A percentile compares a stretch with the other conserved stretches of the same genome.
Evolutionary conservation across 2,797 vertebrate species (phyloP).

Genomic region (Coregonus sp.): DNA sequence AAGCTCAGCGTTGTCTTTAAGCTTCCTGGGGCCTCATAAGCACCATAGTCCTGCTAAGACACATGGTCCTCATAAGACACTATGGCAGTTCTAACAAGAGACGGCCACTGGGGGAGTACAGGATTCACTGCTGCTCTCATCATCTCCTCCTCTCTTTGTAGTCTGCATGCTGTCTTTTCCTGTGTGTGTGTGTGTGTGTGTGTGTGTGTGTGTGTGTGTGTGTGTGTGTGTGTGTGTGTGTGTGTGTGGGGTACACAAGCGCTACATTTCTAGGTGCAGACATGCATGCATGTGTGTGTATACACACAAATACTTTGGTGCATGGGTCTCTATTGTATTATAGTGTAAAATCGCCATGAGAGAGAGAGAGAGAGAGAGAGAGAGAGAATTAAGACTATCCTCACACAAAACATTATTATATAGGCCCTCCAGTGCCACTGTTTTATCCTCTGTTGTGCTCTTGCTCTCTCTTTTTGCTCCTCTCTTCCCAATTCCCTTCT

Average conservation of each 20-base stretch:
- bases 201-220: too few species aligned
- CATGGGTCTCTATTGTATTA: neutral
- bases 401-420: constrained; percentile 23
- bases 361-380: too few species aligned
- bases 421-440: neutral
- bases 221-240: too few species aligned
- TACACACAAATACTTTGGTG: too few species aligned
- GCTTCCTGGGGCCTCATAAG: constrained; percentile 39
- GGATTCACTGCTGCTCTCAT: constrained; percentile 58
- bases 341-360: too few species aligned
- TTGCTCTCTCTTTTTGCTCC: neutral
- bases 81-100: constrained; percentile 66
- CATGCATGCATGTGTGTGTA: too few species aligned
- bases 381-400: too few species aligned
- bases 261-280: too few species aligned
- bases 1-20: constrained; percentile 78
- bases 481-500: constrained; percentile 16
- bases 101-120: constrained; percentile 69
- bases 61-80: constrained; percentile 68
- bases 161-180: too few species aligned
- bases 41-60: constrained; percentile 76
- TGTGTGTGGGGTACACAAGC: neutral
- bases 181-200: too few species aligned
- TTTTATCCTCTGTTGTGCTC: neutral
- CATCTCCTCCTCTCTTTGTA: too few species aligned